Evolutionary conservation across 1,140 invertebrate species (phyloP).

Genomic region (Plectrocnemia conspersa): DNA sequence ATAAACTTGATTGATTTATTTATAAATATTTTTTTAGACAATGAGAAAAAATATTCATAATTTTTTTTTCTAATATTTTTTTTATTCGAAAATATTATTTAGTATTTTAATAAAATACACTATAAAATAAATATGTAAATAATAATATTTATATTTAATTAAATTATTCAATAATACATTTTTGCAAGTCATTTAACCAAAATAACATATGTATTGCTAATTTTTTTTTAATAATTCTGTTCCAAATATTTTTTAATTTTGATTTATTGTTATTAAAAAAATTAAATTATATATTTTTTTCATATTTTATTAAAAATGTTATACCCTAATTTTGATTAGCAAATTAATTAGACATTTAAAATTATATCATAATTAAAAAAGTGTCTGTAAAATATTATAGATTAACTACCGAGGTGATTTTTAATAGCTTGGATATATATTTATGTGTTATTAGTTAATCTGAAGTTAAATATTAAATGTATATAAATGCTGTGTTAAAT

Average conservation of each 20-base stretch:
- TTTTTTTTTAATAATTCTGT: background rate
- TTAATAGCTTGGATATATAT: background rate
- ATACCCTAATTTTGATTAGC: conserved; percentile 16
- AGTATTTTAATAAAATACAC: background rate
- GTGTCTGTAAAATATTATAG: conserved; percentile 1
- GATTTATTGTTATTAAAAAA: background rate
- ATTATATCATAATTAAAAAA: too few species aligned
- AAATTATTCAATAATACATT: background rate
- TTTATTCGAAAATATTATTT: background rate
- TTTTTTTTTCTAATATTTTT: background rate
- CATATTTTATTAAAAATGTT: background rate
- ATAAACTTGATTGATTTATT: too few species aligned
- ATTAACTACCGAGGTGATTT: background rate
- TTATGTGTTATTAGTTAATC: background rate
- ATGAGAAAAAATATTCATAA: too few species aligned
- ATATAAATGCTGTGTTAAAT: background rate
- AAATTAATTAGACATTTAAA: too few species aligned
- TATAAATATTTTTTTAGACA: too few species aligned
- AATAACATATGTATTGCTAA: background rate
- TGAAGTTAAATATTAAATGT: background rate
- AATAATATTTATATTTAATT: background rate
- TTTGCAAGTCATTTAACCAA: background rate
- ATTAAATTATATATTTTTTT: background rate
- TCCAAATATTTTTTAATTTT: background rate
- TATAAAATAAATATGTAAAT: background rate